phyloP scores from a whole-genome alignment of 2,888 invertebrate species.

The Pyrgus malvae region DNA sequence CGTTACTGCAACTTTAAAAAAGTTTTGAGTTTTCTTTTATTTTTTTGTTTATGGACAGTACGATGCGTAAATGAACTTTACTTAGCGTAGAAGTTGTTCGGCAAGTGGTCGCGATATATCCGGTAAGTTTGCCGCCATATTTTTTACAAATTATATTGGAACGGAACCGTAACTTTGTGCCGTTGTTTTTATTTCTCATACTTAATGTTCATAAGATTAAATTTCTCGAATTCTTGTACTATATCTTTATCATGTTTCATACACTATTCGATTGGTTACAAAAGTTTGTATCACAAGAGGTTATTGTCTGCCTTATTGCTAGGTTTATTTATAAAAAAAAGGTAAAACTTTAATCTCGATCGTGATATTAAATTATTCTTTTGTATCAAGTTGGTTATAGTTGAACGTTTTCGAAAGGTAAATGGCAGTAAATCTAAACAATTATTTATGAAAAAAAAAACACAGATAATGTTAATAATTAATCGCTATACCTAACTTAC shows the following conservation, averaged over 20 bases:
- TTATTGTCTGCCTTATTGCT: too few species aligned
- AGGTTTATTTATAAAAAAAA: too few species aligned
- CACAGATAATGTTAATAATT: too few species aligned
- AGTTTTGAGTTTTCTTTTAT: not conserved
- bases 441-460: too few species aligned
- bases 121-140: conserved; percentile 21
- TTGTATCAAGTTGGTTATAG: too few species aligned
- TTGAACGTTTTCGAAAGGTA: too few species aligned
- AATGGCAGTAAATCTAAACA: too few species aligned
- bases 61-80: conserved; percentile 11
- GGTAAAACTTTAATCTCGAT: too few species aligned
- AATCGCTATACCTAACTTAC: too few species aligned
- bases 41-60: not conserved
- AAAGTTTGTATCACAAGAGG: too few species aligned
- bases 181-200: conserved; percentile 9
- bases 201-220: not conserved
- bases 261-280: not conserved
- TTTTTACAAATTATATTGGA: conserved; percentile 17
- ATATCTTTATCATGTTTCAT: not conserved
- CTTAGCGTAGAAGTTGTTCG: not conserved
- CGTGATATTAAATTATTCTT: too few species aligned
- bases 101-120: conserved; percentile 12
- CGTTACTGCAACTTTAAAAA: not conserved
- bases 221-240: not conserved
- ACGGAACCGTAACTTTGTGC: conserved; percentile 19